Conservation (phyloP, 1,140 invertebrate genomes). For the Hyles vespertilio region DNA sequence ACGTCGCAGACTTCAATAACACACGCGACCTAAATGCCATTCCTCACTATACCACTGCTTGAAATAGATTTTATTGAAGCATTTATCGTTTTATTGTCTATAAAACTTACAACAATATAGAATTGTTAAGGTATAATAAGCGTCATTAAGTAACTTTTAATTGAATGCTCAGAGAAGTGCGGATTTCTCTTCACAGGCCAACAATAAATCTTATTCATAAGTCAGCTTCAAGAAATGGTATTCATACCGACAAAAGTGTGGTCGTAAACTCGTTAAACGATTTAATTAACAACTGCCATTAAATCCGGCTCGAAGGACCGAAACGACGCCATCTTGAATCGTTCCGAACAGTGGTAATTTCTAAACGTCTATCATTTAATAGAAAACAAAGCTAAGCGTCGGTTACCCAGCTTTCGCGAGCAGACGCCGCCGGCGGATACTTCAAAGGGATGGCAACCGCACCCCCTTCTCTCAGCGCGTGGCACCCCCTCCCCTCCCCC, state of each 20-base stretch:
- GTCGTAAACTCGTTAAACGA: too few species aligned
- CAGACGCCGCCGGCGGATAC: conserved; percentile 51
- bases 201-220: too few species aligned
- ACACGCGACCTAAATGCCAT: conserved; percentile 18
- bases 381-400: conserved; percentile 64
- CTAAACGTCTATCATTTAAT: conserved; percentile 59
- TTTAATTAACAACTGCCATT: background rate
- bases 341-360: conserved; percentile 44
- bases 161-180: too few species aligned
- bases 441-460: conserved; percentile 55
- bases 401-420: conserved; percentile 60
- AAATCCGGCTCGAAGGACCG: conserved; percentile 30
- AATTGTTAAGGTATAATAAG: too few species aligned
- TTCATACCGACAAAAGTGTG: too few species aligned
- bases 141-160: too few species aligned
- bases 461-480: conserved; percentile 25
- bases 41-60: too few species aligned
- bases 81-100: background rate
- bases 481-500: conserved; percentile 21
- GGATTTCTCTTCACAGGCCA: too few species aligned
- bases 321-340: conserved; percentile 27
- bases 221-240: too few species aligned
- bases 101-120: background rate
- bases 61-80: background rate
- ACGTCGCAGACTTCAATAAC: conserved; percentile 17